Base-by-base conservation (phyloP, 2,888 invertebrate genomes). In the Drosophila diplacantha region DNA sequence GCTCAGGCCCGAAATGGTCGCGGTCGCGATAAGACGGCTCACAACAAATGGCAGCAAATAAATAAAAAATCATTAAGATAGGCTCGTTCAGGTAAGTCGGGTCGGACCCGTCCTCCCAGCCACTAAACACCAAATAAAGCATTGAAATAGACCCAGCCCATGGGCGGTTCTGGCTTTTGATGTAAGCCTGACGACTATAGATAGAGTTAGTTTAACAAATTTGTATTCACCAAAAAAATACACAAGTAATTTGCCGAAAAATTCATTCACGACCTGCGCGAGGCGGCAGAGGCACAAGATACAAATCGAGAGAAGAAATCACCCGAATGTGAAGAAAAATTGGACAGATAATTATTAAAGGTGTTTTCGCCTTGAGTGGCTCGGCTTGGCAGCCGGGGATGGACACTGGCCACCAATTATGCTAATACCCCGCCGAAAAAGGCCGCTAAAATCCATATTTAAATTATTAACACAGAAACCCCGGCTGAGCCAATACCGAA, bases 11-110 rank as follows among this genome's bases (percentile, higher is more conserved):
- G 22, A 73, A 68, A 65, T 57, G 50, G 63, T 41, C 59, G 41
- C 44, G 67, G 51, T 66, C 49, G 54, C 49, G 64, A 60, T 69
- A 67, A 69, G 60, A 52, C 51, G 58, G 62, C 72, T 70, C 67
- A 75, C 54, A 68, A 78, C 55, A 78, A 78, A 83, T 69, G 75
- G 69, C 75, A 73, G 71, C 65, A 75, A 71, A 81, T 81, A 83
- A 81, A 81, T 81, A 81, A 68, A 71, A 71, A 70, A 69, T 83
- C 84, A 82, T 81, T 80, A 80, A 65, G 69, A 75, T 65, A 58
- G 53, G 63, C 60, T 51, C 64, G 66, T 61, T 68, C 65, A 60
- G 64, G 56, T 66, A 58, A 65, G 35, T 46, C 46, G 37, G 32
- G 22, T 20, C 47, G 11, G 46, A 61, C 38, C 59, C 46, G 62